Evolutionary conservation across 2,888 invertebrate species (phyloP), one percentile per base, ranked within the genome.

Genomic region (Microplitis manilae): DNA sequence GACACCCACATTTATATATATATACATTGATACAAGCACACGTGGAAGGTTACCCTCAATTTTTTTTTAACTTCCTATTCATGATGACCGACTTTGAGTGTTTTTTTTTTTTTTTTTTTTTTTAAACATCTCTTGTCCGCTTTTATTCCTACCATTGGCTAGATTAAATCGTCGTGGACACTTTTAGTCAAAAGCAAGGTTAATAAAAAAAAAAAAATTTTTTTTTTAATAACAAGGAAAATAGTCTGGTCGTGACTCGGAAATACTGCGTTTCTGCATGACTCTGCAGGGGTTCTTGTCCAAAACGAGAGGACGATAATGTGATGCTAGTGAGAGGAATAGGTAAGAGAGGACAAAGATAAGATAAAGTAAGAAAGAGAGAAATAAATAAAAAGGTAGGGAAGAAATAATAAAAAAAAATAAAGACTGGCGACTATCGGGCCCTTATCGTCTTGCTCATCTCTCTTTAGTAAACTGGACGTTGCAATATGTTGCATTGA

Each of bases 371-470:
- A 20, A 61, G 59, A n/a, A 61, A 17, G 64, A 68, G 71, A 62
- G 77, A 68, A 75, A 74, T 41, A 41, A 38, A 67, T 69, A 64
- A 73, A 67, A 13, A 61, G 30, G 72, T 17, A 67, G 30, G 65
- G 30, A 30, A 76, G 67, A 70, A 65, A 61, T 72, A 70, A 73
- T 76, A 79, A 75, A 75, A 69, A 76, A 77, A 72, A 30, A 30
- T 75, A 77, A 80, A 81, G 81, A 78, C 74, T 79, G 79, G 79
- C 83, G 86, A 83, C 88, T 88, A 89, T 89, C 88, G 88, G 86
- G 86, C 87, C 88, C 85, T 85, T 86, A 86, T 86, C 86, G 83
- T 80, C 80, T 81, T 82, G 86, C 85, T 86, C 86, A 86, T 86
- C 86, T 86, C 83, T 83, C 86, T 86, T 85, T 79, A 83, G 38